phyloP scores from a whole-genome alignment of 2,888 invertebrate genomes.

The Sinhomidia bicolor region DNA sequence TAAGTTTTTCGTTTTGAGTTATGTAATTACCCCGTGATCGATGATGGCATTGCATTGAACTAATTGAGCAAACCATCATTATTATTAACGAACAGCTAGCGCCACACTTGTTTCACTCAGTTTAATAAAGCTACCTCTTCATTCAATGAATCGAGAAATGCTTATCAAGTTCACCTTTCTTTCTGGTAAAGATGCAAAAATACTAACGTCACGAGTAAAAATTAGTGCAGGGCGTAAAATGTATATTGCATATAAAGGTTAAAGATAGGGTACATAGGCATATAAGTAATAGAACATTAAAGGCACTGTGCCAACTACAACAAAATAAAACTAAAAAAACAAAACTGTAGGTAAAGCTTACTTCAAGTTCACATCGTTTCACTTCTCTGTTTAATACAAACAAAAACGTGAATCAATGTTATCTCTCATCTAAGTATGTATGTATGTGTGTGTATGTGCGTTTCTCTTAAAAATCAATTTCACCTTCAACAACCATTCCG shows the following conservation, averaged over 20 bases:
- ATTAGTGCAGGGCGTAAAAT: neutral
- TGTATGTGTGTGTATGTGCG: too few relatives aligned
- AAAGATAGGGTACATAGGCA: too few relatives aligned
- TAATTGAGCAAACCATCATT: constrained; percentile 1
- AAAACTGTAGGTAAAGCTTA: too few relatives aligned
- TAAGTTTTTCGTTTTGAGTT: neutral
- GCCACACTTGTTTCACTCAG: neutral
- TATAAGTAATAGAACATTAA: too few relatives aligned
- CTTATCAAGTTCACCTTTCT: constrained; percentile 22
- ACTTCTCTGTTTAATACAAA: too few relatives aligned
- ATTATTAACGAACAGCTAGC: neutral
- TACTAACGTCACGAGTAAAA: neutral
- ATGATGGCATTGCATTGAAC: constrained; percentile 20
- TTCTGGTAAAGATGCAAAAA: neutral
- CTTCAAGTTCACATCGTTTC: too few relatives aligned
- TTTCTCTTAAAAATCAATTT: constrained; percentile 30
- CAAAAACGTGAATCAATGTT: too few relatives aligned
- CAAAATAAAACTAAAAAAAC: too few relatives aligned
- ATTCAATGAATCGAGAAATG: neutral
- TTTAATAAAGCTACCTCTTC: neutral
- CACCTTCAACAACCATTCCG: constrained; percentile 26
- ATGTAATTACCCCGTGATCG: neutral
- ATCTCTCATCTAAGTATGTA: too few relatives aligned
- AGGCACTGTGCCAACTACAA: too few relatives aligned
- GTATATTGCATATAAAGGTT: neutral